Evolutionary conservation across 2,113 vertebrate genomes (phyloP).

Genomic region (Apodemus speciosus): DNA sequence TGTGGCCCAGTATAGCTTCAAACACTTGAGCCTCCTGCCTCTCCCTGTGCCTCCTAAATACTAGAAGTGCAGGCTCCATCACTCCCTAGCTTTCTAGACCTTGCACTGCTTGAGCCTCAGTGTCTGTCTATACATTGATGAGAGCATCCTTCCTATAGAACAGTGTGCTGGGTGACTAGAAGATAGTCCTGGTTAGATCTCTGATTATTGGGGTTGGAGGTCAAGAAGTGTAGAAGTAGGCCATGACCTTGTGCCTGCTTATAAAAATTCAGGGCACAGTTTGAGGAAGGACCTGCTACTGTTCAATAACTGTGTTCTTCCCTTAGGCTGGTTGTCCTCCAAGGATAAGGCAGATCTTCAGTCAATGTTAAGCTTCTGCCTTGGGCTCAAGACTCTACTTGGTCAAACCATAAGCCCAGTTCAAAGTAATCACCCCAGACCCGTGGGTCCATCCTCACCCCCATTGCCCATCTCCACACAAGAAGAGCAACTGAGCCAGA

Average conservation of each 20-base stretch:
- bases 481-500: background rate
- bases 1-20: background rate
- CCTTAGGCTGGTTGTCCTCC: background rate
- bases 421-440: background rate
- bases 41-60: background rate
- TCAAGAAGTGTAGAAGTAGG: no score
- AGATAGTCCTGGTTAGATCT: background rate
- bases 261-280: background rate
- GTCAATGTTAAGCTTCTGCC: background rate
- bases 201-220: no score
- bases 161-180: background rate
- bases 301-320: background rate
- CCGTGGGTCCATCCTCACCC: accelerated
- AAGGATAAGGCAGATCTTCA: background rate
- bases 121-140: background rate
- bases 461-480: background rate
- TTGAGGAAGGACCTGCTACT: background rate
- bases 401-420: background rate
- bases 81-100: background rate
- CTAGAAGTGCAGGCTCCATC: background rate
- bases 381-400: background rate
- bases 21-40: background rate
- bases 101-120: background rate
- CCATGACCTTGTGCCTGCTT: background rate
- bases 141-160: accelerated